Evolutionary conservation across 2,113 vertebrate genomes (phyloP).

Genomic region (Baryphthengus martii): DNA sequence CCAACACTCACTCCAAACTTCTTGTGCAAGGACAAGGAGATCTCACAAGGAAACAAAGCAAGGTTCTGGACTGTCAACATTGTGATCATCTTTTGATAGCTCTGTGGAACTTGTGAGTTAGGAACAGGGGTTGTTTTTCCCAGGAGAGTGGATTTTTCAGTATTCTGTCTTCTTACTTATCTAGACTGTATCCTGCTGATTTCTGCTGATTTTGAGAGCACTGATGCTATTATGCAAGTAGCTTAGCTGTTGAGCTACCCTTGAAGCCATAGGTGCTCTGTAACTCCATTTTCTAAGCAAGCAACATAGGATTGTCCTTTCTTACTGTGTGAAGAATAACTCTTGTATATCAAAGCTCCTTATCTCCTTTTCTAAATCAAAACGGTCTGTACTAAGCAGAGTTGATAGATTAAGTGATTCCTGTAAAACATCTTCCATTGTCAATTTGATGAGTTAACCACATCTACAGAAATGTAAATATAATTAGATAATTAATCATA

Average conservation of each 20-base stretch:
- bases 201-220: not conserved
- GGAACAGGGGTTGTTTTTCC: not conserved
- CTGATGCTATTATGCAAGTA: not conserved
- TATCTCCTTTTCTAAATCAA: not conserved
- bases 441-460: not conserved
- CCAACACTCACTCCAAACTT: not conserved
- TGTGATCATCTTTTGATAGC: not conserved
- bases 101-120: not conserved
- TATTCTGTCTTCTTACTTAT: not conserved
- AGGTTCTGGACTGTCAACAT: not conserved
- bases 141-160: not conserved
- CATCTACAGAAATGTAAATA: not conserved
- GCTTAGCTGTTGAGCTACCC: not conserved
- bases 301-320: not conserved
- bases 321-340: not conserved
- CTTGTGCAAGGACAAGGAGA: not conserved
- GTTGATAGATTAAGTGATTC: rapidly evolving
- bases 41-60: not conserved
- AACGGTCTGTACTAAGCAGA: not conserved
- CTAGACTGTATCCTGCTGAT: not conserved
- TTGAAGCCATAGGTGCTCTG: not conserved
- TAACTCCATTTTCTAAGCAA: not conserved
- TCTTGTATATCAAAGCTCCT: not conserved
- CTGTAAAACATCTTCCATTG: not conserved
- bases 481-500: not conserved